Evolutionary conservation across 2,888 invertebrate species (phyloP).

Genomic region (Rapana venosa): DNA sequence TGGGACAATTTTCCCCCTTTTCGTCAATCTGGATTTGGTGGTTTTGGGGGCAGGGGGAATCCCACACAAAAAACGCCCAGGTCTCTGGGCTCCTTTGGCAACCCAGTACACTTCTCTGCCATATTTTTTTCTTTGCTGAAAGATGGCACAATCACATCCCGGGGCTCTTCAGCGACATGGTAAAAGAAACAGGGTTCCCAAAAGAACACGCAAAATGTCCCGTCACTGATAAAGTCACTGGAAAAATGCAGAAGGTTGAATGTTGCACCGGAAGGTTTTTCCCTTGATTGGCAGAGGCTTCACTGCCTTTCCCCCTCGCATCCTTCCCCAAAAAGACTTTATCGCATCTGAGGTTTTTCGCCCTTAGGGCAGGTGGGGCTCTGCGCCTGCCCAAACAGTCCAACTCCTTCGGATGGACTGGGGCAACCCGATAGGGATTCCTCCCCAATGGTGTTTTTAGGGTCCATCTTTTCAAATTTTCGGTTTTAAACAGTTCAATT

Average conservation of each 20-base stretch:
- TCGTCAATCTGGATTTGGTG: not conserved
- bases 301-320: constrained; percentile 1
- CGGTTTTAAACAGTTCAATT: too few species aligned
- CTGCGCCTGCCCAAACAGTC: not conserved
- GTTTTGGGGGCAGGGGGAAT: not conserved
- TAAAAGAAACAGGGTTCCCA: not conserved
- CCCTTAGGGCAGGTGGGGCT: not conserved
- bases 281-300: not conserved
- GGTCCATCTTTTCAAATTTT: too few species aligned
- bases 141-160: constrained; percentile 1
- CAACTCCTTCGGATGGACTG: not conserved
- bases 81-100: not conserved
- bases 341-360: not conserved
- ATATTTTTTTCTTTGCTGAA: not conserved
- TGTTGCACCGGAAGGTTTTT: not conserved
- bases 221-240: not conserved
- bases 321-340: constrained; percentile 8
- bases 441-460: not conserved
- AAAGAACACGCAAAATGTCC: not conserved
- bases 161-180: not conserved
- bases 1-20: too few species aligned
- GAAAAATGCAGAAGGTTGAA: not conserved
- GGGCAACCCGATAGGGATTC: not conserved
- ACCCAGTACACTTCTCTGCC: not conserved
- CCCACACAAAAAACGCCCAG: not conserved